These are phyloP conservation scores for Zosterops japonicus DNA, from an alignment of 2,113 vertebrate species.

Conservation along the genomic window DNA sequence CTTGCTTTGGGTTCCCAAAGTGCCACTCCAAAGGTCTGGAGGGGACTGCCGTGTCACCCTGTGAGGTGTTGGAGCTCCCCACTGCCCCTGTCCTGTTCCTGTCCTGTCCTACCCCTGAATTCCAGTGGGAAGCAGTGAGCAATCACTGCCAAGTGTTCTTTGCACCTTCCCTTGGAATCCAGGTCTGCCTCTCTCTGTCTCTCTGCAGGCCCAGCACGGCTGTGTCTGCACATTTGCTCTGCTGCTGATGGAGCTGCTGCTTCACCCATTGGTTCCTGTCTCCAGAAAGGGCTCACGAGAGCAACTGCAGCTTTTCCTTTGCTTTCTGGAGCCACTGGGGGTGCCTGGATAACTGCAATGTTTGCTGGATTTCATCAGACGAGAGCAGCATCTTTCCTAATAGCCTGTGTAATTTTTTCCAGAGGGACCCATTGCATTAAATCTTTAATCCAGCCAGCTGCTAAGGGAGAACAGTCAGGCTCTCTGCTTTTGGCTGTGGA, in stretches of 20 bases:
- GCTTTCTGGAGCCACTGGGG: background rate
- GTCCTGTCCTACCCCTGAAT: background rate
- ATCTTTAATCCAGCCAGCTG: slow-evolving; percentile 37
- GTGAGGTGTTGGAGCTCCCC: background rate
- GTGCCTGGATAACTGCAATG: background rate
- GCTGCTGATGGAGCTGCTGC: slow-evolving; percentile 17
- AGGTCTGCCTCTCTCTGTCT: fast-evolving
- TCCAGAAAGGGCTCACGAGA: background rate
- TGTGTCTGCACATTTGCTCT: background rate
- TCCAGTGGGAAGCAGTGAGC: fast-evolving
- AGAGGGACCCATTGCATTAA: background rate
- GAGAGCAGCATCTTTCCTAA: background rate
- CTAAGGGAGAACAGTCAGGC: background rate
- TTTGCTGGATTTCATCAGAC: slow-evolving; percentile 12
- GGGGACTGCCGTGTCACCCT: fast-evolving
- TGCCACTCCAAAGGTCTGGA: fast-evolving
- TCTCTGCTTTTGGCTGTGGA: background rate
- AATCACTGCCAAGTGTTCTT: fast-evolving
- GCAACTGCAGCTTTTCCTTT: background rate
- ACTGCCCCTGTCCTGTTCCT: background rate
- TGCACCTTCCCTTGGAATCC: background rate
- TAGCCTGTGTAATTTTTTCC: slow-evolving; percentile 33
- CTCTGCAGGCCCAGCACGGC: fast-evolving
- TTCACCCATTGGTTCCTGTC: background rate
- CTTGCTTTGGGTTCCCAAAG: background rate